Evolutionary conservation across 2,113 vertebrate species (phyloP), one percentile per base, ranked within the genome.

Genomic region (Cyprinodon tularosa): DNA sequence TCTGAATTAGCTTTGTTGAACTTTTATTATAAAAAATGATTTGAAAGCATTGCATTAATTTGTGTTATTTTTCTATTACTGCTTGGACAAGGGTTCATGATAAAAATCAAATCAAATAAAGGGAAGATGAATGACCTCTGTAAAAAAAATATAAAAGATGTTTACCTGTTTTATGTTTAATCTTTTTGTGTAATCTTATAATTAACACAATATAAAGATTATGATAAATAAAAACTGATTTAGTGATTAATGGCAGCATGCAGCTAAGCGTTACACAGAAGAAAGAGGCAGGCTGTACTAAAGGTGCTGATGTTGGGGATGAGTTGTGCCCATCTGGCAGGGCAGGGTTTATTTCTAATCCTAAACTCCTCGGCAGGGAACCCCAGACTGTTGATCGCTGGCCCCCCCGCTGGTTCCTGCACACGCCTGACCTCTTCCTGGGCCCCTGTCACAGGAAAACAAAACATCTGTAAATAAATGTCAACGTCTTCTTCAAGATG

Each of bases 331-430:
- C 97, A 97, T 98, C 97, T 98, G 97, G 96, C 96, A 94, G 92
- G 94, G 93, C 92, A 94, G 94, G 96, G 96, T 97, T 98, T 98
- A 95, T 94, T 85, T 94, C 94, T 97, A 98, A 98, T 97, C 97
- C 95, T 94, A 93, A 94, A 95, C 94, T 94, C 96, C 96, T 96
- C 96, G 92, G 95, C 94, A 95, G 96, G 96, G 95, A 95, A 88
- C 94, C 90, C 95, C 95, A 95, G 95, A 95, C 95, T 95, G 95
- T 95, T 98, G 97, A 98, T 97, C 96, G 95, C 94, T 62, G 38
- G 76, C 66, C 88, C 90, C 84, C 89, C 90, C 79, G 88, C 92
- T 92, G 93, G 78, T 78, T 84, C 73, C 85, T 81, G 78, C 78
- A 89, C 88, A 86, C 83, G 94, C 94, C 94, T 92, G 88, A 92